Evolutionary conservation across 92 coral and sea anemone species (phyloP).

Genomic region (Pocillopora meandrina): DNA sequence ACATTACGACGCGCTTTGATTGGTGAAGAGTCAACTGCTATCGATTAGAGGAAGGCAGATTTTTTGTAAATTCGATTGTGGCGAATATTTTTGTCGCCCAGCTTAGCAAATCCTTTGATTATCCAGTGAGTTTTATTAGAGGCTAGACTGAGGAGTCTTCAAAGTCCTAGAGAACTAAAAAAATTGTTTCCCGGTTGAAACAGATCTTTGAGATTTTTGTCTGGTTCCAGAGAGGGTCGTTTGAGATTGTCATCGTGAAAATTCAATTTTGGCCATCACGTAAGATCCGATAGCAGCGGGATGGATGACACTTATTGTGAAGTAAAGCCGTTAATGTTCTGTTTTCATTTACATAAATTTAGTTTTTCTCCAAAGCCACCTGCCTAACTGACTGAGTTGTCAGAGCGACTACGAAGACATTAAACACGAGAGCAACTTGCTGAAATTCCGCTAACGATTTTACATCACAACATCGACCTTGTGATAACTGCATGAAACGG

Average conservation of each 20-base stretch:
- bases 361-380: slow-evolving; percentile 39
- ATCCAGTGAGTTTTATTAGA: slow-evolving; percentile 8
- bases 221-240: slow-evolving; percentile 5
- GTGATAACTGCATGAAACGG: background rate
- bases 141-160: background rate
- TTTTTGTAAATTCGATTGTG: slow-evolving; percentile 12
- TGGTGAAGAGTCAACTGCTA: background rate
- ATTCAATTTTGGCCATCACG: slow-evolving; percentile 26
- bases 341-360: slow-evolving; percentile 68
- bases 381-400: slow-evolving; percentile 26
- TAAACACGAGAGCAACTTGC: slow-evolving; percentile 31
- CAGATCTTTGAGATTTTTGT: background rate
- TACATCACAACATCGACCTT: background rate
- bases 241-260: slow-evolving; percentile 39
- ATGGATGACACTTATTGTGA: slow-evolving; percentile 32
- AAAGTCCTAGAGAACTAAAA: background rate
- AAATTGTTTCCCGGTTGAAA: background rate
- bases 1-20: slow-evolving; percentile 1
- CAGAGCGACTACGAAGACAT: slow-evolving; percentile 29
- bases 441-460: slow-evolving; percentile 8
- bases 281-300: background rate
- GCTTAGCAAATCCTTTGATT: background rate
- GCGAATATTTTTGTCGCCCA: slow-evolving; percentile 13
- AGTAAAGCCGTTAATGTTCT: slow-evolving; percentile 39
- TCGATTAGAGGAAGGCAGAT: slow-evolving; percentile 6